phyloP scores from a whole-genome alignment of 2,888 invertebrate genomes.

The Bugula neritina region DNA sequence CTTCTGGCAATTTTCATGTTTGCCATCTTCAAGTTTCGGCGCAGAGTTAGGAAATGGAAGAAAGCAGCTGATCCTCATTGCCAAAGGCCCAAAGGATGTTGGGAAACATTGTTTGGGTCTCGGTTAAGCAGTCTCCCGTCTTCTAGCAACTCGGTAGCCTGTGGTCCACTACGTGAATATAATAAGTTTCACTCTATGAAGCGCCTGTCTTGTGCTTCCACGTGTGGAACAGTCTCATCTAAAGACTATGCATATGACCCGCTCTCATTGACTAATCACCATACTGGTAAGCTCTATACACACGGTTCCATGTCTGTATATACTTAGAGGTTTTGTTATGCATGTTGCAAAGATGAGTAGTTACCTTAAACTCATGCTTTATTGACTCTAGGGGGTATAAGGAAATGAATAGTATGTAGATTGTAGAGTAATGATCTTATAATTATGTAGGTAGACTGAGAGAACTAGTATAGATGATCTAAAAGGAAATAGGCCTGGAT shows the following conservation, averaged over 20 bases:
- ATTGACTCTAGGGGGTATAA: too few relatives aligned
- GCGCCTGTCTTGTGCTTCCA: background rate
- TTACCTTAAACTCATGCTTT: too few relatives aligned
- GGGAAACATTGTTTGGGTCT: constrained; percentile 17
- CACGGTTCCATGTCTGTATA: too few relatives aligned
- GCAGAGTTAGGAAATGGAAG: constrained; percentile 13
- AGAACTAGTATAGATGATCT: too few relatives aligned
- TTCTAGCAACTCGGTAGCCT: background rate
- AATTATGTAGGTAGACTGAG: too few relatives aligned
- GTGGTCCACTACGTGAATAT: background rate
- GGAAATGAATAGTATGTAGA: too few relatives aligned
- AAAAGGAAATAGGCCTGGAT: too few relatives aligned
- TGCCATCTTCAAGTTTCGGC: background rate
- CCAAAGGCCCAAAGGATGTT: background rate
- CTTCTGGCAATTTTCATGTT: background rate
- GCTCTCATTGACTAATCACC: background rate
- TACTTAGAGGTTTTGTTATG: too few relatives aligned
- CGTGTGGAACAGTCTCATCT: background rate
- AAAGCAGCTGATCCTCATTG: background rate
- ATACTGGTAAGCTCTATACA: background rate
- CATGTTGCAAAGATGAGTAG: too few relatives aligned
- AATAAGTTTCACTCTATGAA: background rate
- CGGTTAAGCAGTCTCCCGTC: background rate
- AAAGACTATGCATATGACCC: background rate
- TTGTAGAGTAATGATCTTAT: too few relatives aligned